Conservation (phyloP, 2,113 vertebrate genomes). For the Barnardius zonarius region DNA sequence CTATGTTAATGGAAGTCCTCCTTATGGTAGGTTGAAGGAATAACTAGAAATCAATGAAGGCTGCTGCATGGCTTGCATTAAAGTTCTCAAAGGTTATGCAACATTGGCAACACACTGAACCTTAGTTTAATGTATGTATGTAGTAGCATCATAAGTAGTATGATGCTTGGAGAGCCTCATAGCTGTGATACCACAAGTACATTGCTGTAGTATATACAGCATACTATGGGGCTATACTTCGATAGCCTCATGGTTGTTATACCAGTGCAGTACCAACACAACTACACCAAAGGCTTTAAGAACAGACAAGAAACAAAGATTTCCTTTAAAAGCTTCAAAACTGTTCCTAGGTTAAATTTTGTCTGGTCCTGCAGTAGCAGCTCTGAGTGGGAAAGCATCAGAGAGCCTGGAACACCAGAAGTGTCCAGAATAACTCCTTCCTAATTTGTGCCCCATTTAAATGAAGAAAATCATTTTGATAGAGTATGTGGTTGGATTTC, state of each 20-base stretch:
- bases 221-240: background rate
- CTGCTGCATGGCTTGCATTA: background rate
- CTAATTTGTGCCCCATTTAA: background rate
- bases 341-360: background rate
- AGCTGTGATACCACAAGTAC: background rate
- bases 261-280: background rate
- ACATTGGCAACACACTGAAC: background rate
- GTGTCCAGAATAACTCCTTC: background rate
- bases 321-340: background rate
- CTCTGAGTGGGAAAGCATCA: background rate
- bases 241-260: background rate
- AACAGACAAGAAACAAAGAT: background rate
- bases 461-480: background rate
- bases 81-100: background rate
- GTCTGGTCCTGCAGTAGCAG: background rate
- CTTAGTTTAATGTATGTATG: background rate
- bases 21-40: rapidly evolving
- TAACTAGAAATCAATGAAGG: background rate
- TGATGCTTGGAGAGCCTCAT: background rate
- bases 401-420: background rate
- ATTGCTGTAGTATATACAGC: background rate
- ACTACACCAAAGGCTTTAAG: background rate
- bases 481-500: background rate
- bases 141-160: too few relatives aligned
- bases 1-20: background rate